Evolutionary conservation across 2,797 vertebrate species (phyloP).

Genomic region (Threskiornis aethiopicus): DNA sequence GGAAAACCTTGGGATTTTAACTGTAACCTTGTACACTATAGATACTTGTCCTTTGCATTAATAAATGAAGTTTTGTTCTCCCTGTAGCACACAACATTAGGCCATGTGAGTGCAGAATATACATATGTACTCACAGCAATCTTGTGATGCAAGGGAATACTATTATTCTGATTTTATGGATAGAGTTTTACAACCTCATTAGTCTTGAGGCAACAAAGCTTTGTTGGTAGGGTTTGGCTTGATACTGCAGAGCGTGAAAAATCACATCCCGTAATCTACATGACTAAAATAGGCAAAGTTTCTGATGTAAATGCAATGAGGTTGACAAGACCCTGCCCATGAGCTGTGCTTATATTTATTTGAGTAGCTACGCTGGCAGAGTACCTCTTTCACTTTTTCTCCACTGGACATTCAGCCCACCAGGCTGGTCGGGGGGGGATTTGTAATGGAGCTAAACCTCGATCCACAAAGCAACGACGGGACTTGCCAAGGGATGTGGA

Average conservation of each 20-base stretch:
- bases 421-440: accelerated
- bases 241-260: constrained; percentile 58
- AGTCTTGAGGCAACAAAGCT: constrained; percentile 64
- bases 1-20: constrained; percentile 33
- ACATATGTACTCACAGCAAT: constrained; percentile 17
- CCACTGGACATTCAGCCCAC: background rate
- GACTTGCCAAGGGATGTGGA: background rate
- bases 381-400: background rate
- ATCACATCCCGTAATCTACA: constrained; percentile 51
- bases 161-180: constrained; percentile 67
- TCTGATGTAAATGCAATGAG: constrained; percentile 18
- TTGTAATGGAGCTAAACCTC: background rate
- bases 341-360: background rate
- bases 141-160: constrained; percentile 8
- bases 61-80: constrained; percentile 31
- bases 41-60: background rate
- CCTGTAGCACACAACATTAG: background rate
- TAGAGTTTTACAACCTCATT: constrained; percentile 68
- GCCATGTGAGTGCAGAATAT: background rate
- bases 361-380: background rate
- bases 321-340: background rate
- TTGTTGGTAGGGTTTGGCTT: constrained; percentile 50
- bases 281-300: background rate
- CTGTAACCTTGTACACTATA: background rate
- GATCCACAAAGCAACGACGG: background rate